phyloP scores from a whole-genome alignment of 2,888 invertebrate species.

The Trachelus iudaicus region DNA sequence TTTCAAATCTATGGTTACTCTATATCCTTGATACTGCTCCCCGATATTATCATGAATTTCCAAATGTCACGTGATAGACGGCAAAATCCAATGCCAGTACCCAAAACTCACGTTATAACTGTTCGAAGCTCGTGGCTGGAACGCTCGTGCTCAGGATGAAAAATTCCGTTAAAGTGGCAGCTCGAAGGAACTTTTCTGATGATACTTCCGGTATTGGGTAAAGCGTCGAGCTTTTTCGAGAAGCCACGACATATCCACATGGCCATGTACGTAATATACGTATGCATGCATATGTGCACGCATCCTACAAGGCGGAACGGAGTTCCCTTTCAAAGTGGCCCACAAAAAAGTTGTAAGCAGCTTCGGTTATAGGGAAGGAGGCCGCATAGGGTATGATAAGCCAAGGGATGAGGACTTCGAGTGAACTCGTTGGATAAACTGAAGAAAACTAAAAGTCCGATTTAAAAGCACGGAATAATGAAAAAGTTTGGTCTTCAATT shows the following conservation, averaged over 20 bases:
- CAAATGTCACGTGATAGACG: background rate
- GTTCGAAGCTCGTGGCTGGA: background rate
- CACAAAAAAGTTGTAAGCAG: slow-evolving; percentile 45
- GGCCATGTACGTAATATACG: background rate
- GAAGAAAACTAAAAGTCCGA: slow-evolving; percentile 41
- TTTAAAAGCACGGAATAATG: slow-evolving; percentile 47
- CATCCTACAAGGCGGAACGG: slow-evolving; percentile 5
- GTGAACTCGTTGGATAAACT: slow-evolving; percentile 39
- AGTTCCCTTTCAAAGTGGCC: slow-evolving; percentile 39
- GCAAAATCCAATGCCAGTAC: background rate
- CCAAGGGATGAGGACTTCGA: slow-evolving; percentile 5
- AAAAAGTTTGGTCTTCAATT: slow-evolving; percentile 44
- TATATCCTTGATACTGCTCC: background rate
- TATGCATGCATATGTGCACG: background rate
- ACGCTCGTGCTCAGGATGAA: background rate
- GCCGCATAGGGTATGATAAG: slow-evolving; percentile 8
- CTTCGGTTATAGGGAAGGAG: slow-evolving; percentile 29
- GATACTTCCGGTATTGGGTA: slow-evolving; percentile 27
- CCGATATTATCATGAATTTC: background rate
- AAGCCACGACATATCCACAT: background rate
- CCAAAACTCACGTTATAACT: background rate
- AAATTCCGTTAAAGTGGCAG: slow-evolving; percentile 28
- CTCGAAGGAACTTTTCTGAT: slow-evolving; percentile 37
- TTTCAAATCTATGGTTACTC: background rate
- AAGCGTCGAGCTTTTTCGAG: background rate